Base-by-base conservation (phyloP, 2,797 vertebrate species). In the Mus minutoides region DNA sequence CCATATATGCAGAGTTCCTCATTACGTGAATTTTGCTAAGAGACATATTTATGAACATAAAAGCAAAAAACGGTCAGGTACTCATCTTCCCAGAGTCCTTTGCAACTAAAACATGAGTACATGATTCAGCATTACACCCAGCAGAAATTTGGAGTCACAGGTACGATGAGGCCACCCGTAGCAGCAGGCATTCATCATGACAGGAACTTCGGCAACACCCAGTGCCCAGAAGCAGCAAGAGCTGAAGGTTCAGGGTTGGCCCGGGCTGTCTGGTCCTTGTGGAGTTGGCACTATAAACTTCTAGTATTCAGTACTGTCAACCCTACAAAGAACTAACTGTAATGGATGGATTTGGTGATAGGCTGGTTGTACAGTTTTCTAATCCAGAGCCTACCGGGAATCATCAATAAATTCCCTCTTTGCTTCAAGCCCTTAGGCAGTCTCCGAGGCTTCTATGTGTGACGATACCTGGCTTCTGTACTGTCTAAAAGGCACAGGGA, bases 51-150 rank as follows among this genome's bases (percentile, higher is more conserved):
- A 60, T 79, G 69, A 86, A 94, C 52, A 67, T 0, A 82, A 54
- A 90, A 88, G 67, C 29, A 75, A 94, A 96, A 96, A 73, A 76
- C 21, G 19, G 34, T n/a, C 75, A 24, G 29, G 67, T 24, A 49
- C 2, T 78, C 60, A 56, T 78, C 29, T 82, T 92, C 60, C 75
- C 86, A 88, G 79, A 91, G 52, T 71, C 46, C 77, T 67, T n/a
- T 60, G 40, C n/a, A 95, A 31, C 84, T 37, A 79, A 94, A 52
- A 1, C 12, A 62, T n/a, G 12, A 11, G 46, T 40, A 80, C 85
- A 31, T 3, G 26, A 88, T 54, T 67, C 52, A 83, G 75, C 14
- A 78, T 73, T 76, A 11, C 19, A 79, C 49, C 78, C 79, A 37
- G 17, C 22, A 49, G 91, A 40, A 75, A 26, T 34, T 69, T 40